Percentiles rank a stretch among this genome's conserved stretches.
Evolutionary conservation across 1,140 invertebrate species (phyloP).

Genomic region (Drosophila santomea): DNA sequence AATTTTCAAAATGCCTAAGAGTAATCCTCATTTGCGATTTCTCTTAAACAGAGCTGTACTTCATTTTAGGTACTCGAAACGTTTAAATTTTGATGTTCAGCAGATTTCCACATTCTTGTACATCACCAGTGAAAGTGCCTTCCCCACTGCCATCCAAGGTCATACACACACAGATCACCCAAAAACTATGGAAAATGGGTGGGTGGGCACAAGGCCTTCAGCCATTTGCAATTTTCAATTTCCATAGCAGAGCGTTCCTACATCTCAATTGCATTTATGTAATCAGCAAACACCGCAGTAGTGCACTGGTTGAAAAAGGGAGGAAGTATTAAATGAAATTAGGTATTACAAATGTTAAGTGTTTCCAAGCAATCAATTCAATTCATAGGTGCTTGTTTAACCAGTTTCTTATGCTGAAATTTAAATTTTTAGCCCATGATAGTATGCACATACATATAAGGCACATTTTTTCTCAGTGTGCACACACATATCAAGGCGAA

Average conservation of each 20-base stretch:
- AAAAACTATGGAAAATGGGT: not conserved
- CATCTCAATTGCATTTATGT: constrained; percentile 77
- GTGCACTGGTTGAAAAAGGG: not conserved
- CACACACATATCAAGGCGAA: constrained; percentile 27
- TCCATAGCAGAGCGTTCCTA: constrained; percentile 44
- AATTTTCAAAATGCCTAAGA: too few relatives aligned
- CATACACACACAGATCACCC: constrained; percentile 14
- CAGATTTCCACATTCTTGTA: constrained; percentile 29
- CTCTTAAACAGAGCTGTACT: constrained; percentile 11
- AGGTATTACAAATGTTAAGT: too few relatives aligned
- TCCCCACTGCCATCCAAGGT: constrained; percentile 9
- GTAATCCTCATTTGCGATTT: not conserved
- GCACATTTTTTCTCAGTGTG: not conserved
- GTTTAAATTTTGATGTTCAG: constrained; percentile 17
- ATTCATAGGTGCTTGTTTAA: too few relatives aligned
- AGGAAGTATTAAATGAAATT: too few relatives aligned
- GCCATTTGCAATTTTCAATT: constrained; percentile 64
- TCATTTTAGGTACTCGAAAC: not conserved
- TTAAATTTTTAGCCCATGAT: too few relatives aligned
- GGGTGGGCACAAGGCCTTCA: constrained; percentile 9
- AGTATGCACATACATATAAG: too few relatives aligned
- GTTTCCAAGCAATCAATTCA: too few relatives aligned
- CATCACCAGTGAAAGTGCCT: constrained; percentile 10
- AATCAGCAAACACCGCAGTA: constrained; percentile 54
- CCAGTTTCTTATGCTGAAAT: too few relatives aligned